Evolutionary conservation across 2,888 invertebrate species (phyloP).

Genomic region (Escarpia spicata): DNA sequence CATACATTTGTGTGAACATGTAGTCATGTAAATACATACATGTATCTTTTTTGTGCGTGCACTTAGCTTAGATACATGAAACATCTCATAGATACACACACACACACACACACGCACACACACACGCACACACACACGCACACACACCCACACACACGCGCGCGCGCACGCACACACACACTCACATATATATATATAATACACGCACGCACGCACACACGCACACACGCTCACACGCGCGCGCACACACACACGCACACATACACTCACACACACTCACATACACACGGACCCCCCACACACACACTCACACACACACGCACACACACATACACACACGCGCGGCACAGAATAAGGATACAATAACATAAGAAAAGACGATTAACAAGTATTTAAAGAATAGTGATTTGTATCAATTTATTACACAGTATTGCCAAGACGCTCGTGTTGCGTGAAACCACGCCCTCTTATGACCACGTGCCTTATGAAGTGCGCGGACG

Average conservation of each 20-base stretch:
- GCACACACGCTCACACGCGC: background rate
- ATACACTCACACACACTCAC: background rate
- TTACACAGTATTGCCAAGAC: background rate
- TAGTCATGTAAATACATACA: too few species aligned
- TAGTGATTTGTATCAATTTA: background rate
- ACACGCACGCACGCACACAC: background rate
- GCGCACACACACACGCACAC: background rate
- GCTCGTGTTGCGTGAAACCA: background rate
- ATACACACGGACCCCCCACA: background rate
- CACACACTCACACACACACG: background rate
- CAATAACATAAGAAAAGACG: background rate
- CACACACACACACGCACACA: background rate
- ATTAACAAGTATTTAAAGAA: background rate
- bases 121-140: background rate
- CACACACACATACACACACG: background rate
- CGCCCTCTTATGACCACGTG: background rate
- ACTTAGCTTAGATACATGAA: too few species aligned
- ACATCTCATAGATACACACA: background rate
- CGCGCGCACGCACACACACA: background rate
- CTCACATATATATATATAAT: background rate
- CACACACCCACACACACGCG: background rate
- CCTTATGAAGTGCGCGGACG: background rate
- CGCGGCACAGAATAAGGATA: background rate
- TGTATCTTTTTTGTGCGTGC: too few species aligned
- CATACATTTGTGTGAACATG: too few species aligned